phyloP scores from a whole-genome alignment of 2,113 vertebrate genomes.

The Dicerorhinus sumatrensis region DNA sequence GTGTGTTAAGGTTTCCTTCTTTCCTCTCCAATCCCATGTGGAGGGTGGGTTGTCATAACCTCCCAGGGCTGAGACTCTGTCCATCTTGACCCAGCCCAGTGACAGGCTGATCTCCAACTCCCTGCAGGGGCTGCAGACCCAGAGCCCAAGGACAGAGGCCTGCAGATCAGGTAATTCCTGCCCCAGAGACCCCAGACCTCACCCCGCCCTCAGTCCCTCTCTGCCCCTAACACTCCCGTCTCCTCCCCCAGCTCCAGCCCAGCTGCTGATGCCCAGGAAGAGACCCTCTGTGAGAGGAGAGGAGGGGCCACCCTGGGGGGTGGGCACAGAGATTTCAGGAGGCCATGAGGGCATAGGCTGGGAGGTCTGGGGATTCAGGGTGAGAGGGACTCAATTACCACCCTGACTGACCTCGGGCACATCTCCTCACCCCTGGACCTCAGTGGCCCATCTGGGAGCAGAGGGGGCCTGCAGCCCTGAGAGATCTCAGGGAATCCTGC shows the following conservation, averaged over 20 bases:
- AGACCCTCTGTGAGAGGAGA: background rate
- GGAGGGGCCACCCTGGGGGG: accelerated
- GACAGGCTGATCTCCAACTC: accelerated
- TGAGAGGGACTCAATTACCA: background rate
- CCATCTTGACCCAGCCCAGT: too few relatives aligned
- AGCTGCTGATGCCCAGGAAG: background rate
- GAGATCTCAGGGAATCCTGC: too few relatives aligned
- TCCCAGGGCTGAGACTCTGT: too few relatives aligned
- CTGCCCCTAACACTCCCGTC: background rate
- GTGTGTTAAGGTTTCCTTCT: accelerated
- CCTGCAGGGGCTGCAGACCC: accelerated
- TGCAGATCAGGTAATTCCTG: background rate
- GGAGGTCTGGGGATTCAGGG: background rate
- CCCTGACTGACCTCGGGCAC: too few relatives aligned
- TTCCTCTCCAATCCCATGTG: accelerated
- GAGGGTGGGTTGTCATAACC: accelerated
- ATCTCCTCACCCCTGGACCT: background rate
- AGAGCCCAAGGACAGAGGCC: background rate
- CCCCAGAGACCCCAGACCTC: accelerated
- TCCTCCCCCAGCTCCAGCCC: background rate
- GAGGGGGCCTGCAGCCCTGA: background rate
- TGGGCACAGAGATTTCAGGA: background rate
- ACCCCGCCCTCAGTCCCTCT: accelerated
- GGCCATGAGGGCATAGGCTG: background rate
- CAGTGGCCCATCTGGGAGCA: background rate